Conservation (phyloP, 2,888 invertebrate genomes). For the Elmis aenea region DNA sequence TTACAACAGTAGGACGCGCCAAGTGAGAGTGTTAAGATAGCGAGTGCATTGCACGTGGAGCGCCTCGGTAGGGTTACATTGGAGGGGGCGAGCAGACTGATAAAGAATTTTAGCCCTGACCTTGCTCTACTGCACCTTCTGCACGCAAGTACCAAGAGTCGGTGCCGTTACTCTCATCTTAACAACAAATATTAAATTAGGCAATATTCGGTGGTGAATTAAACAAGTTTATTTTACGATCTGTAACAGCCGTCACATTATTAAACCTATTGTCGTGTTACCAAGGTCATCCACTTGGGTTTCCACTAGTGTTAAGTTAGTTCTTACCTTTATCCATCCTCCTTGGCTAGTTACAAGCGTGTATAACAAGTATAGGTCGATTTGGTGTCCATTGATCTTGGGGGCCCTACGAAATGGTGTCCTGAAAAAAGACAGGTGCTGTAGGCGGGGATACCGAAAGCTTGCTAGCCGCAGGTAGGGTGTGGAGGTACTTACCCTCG, state of each 20-base stretch:
- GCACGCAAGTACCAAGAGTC: slow-evolving; percentile 22
- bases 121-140: slow-evolving; percentile 45
- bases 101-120: slow-evolving; percentile 42
- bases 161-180: no score
- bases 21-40: slow-evolving; percentile 5
- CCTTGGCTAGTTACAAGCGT: slow-evolving; percentile 86
- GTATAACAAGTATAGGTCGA: slow-evolving; percentile 90
- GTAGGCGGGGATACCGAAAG: slow-evolving; percentile 11
- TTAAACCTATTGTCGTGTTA: no score
- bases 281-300: slow-evolving; percentile 21
- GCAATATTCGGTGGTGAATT: no score
- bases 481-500: slow-evolving; percentile 71
- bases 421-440: slow-evolving; percentile 38
- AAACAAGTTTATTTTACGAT: no score
- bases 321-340: slow-evolving; percentile 87
- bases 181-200: no score
- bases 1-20: slow-evolving; percentile 1
- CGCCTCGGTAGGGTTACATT: slow-evolving; percentile 1
- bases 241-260: no score
- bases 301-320: slow-evolving; percentile 1
- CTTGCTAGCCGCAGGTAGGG: no score
- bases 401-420: slow-evolving; percentile 62
- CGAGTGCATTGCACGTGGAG: slow-evolving; percentile 7
- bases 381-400: slow-evolving; percentile 80
- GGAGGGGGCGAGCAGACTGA: slow-evolving; percentile 8